A percentile compares a stretch with the other conserved stretches of the same genome.
phyloP scores from a whole-genome alignment of 2,113 vertebrate genomes.

The Mustela nigripes region DNA sequence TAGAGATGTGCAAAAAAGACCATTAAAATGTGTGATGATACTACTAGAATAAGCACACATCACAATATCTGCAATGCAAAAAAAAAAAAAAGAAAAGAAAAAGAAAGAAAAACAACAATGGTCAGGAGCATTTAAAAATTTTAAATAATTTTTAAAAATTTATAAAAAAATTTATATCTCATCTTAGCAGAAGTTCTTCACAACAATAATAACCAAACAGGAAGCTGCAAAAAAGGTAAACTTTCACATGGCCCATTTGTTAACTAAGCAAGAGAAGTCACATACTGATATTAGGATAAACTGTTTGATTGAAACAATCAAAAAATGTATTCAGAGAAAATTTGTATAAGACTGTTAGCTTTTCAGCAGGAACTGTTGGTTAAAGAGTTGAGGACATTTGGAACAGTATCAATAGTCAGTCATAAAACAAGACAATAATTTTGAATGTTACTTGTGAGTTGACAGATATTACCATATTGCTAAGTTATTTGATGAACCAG shows the following conservation, averaged over 20 bases:
- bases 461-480: background rate
- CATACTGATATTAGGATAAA: background rate
- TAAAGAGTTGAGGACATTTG: conserved; percentile 29
- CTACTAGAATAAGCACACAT: background rate
- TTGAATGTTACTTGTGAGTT: background rate
- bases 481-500: background rate
- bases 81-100: background rate
- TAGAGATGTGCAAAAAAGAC: background rate
- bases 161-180: background rate
- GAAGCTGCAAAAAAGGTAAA: background rate
- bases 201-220: background rate
- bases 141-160: background rate
- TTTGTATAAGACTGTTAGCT: background rate
- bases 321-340: conserved; percentile 13
- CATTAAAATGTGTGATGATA: background rate
- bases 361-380: conserved; percentile 22
- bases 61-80: background rate
- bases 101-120: background rate
- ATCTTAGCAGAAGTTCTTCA: background rate
- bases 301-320: background rate
- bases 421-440: background rate
- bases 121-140: background rate
- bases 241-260: background rate
- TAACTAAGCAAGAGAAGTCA: conserved; percentile 11
- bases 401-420: background rate